Conservation (phyloP, 2,797 vertebrate species). For the Leptodactylus fallax region DNA sequence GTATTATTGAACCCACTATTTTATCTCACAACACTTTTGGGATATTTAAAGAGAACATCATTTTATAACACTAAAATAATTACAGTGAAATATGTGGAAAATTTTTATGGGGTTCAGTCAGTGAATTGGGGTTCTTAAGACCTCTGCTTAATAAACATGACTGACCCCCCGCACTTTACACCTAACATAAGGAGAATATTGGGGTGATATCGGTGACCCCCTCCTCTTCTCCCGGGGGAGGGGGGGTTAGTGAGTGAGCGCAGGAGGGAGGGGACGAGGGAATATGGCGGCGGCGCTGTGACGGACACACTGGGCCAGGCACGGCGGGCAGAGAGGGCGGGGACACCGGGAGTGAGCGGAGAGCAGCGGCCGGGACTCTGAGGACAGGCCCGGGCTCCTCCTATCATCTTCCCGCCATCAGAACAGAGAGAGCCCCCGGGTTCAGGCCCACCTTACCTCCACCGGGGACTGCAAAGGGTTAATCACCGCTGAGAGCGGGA, state of each 20-base stretch:
- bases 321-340: constrained; percentile 58
- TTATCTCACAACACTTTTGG: background rate
- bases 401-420: constrained; percentile 27
- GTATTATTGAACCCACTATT: too few relatives aligned
- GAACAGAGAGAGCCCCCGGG: background rate
- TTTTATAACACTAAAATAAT: background rate
- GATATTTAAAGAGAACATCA: background rate
- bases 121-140: background rate
- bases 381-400: constrained; percentile 22
- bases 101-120: background rate
- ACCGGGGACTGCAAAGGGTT: background rate
- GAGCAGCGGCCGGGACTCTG: constrained; percentile 45
- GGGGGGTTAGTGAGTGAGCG: background rate
- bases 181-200: background rate
- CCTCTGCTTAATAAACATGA: too few relatives aligned
- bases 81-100: background rate
- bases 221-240: background rate
- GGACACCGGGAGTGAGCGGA: constrained; percentile 54
- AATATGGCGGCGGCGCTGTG: constrained; percentile 59
- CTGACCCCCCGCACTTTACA: background rate
- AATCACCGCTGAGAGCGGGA: background rate
- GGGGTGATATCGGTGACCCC: background rate
- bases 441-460: background rate
- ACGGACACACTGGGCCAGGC: constrained; percentile 55
- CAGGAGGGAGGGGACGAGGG: constrained; percentile 35